Percentiles rank a stretch among this genome's conserved stretches.
Evolutionary conservation across 2,888 invertebrate species (phyloP).

Genomic region (Drosophila hamatofila): DNA sequence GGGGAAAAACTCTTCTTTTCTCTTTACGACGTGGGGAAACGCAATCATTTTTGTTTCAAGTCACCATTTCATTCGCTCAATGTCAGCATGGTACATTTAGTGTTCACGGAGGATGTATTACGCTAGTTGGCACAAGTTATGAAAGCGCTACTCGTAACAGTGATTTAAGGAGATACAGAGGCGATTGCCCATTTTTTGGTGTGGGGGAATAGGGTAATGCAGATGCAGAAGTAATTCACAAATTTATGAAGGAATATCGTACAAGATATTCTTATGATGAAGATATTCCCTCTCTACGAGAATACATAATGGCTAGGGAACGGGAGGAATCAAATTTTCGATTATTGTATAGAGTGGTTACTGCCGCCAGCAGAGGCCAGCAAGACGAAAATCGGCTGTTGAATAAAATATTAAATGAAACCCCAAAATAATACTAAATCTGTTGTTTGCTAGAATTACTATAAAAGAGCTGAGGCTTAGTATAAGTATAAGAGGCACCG

Average conservation of each 20-base stretch:
- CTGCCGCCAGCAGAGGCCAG: background rate
- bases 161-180: background rate
- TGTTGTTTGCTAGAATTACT: background rate
- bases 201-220: background rate
- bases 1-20: background rate
- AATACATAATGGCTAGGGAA: background rate
- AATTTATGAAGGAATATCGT: background rate
- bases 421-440: background rate
- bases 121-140: background rate
- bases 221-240: background rate
- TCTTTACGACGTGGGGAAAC: conserved; percentile 4
- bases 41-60: background rate
- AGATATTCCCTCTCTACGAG: background rate
- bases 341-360: background rate
- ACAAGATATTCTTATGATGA: background rate
- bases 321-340: background rate
- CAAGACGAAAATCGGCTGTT: background rate
- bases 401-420: background rate
- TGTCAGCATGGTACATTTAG: background rate
- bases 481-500: no score
- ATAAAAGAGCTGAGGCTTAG: background rate
- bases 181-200: background rate
- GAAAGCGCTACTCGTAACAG: conserved; percentile 1
- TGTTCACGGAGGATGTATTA: background rate
- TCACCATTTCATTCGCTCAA: conserved; percentile 1